phyloP scores from a whole-genome alignment of 2,113 vertebrate genomes.

The Gymnogyps californianus region DNA sequence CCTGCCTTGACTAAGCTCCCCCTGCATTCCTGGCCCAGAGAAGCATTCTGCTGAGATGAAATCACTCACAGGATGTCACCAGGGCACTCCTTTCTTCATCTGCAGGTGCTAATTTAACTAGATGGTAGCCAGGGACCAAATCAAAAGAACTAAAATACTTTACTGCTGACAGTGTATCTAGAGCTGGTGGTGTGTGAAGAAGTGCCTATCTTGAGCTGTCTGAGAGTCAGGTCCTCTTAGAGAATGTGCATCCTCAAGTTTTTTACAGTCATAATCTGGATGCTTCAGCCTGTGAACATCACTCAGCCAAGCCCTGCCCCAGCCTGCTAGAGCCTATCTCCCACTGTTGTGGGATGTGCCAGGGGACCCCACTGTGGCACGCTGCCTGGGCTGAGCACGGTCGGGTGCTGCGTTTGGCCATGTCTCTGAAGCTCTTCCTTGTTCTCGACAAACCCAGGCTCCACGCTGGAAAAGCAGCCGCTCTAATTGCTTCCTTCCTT shows the following conservation, averaged over 20 bases:
- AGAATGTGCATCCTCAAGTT: not conserved
- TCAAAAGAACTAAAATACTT: not conserved
- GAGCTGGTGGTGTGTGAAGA: not conserved
- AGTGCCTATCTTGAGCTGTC: not conserved
- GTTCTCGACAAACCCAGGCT: not conserved
- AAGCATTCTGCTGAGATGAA: constrained; percentile 31
- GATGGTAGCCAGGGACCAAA: not conserved
- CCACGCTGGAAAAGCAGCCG: not conserved
- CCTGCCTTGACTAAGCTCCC: not conserved
- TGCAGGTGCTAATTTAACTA: not conserved
- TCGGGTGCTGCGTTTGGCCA: not conserved
- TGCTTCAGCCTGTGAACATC: not conserved
- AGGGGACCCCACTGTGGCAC: rapidly evolving
- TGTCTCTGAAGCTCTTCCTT: not conserved
- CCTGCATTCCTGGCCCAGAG: not conserved
- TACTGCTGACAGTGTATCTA: not conserved
- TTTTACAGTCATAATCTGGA: not conserved
- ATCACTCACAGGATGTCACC: constrained; percentile 26
- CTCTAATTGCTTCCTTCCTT: constrained; percentile 5
- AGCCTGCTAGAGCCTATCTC: not conserved
- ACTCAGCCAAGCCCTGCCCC: not conserved
- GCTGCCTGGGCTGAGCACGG: rapidly evolving
- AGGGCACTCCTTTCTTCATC: not conserved
- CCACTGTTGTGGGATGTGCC: not conserved
- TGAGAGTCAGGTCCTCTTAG: not conserved